Conservation (phyloP, 2,797 vertebrate genomes). For the Graptemys geographica region DNA sequence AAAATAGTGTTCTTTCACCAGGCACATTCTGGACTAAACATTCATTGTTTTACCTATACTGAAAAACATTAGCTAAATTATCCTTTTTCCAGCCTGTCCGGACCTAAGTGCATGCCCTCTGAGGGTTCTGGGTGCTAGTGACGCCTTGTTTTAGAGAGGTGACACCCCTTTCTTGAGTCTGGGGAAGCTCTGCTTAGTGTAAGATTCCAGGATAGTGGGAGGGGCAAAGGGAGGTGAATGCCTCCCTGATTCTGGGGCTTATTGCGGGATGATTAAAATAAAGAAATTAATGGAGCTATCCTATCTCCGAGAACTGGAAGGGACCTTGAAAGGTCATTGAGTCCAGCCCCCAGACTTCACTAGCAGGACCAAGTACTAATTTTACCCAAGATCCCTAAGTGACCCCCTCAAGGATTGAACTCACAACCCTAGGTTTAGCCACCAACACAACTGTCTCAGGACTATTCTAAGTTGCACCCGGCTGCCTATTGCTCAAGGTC, state of each 20-base stretch:
- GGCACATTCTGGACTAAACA: background rate
- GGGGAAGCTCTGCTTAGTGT: background rate
- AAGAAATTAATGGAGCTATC: no score
- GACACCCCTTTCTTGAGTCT: background rate
- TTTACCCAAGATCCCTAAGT: no score
- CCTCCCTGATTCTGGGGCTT: background rate
- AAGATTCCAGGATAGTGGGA: background rate
- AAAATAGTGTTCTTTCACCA: background rate
- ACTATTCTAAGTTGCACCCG: background rate
- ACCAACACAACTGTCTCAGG: background rate
- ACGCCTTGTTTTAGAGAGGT: background rate
- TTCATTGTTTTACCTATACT: background rate
- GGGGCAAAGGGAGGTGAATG: fast-evolving
- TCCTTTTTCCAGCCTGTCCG: background rate
- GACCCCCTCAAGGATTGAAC: no score
- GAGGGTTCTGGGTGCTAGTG: background rate
- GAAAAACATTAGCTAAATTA: background rate
- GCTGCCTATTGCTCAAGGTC: no score
- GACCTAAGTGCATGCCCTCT: background rate
- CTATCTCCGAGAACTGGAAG: no score
- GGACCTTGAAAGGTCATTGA: no score
- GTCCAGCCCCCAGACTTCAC: no score
- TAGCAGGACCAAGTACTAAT: no score
- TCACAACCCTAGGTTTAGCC: no score
- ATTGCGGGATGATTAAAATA: background rate